Evolutionary conservation across 2,797 vertebrate genomes (phyloP).

Genomic region (Typhlichthys eigenmanni): DNA sequence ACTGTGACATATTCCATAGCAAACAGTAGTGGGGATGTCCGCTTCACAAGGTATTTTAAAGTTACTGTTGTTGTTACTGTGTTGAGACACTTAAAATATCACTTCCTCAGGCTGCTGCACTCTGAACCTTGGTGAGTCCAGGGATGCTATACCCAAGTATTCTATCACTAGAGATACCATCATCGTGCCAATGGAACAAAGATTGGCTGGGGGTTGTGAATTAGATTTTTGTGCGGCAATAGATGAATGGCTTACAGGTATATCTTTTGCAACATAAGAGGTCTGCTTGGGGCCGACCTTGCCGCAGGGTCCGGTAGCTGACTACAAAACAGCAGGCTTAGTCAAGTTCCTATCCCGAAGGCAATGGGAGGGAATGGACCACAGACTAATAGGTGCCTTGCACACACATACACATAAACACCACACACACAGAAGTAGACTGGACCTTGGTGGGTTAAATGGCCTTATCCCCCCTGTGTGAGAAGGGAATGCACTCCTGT

Average conservation of each 20-base stretch:
- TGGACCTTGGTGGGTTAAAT: constrained; percentile 75
- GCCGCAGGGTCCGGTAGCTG: constrained; percentile 51
- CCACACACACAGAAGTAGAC: constrained; percentile 53
- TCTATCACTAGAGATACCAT: too few relatives aligned
- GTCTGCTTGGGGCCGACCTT: constrained; percentile 49
- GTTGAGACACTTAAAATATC: constrained; percentile 67
- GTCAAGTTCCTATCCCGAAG: constrained; percentile 44
- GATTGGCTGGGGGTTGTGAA: constrained; percentile 34
- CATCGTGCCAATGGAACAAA: constrained; percentile 37
- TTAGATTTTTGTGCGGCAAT: too few relatives aligned
- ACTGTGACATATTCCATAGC: constrained; percentile 80
- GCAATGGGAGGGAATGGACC: constrained; percentile 44
- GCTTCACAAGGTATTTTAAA: constrained; percentile 79
- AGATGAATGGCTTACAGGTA: constrained; percentile 13
- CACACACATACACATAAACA: constrained; percentile 27
- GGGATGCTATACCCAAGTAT: constrained; percentile 37
- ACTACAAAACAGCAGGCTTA: constrained; percentile 44
- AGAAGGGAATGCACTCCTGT: constrained; percentile 73
- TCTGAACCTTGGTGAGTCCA: constrained; percentile 57
- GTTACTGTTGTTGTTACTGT: constrained; percentile 72
- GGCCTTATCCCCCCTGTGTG: constrained; percentile 73
- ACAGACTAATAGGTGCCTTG: constrained; percentile 29
- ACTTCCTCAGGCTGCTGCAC: constrained; percentile 71
- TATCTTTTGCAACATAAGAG: constrained; percentile 33
- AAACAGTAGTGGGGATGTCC: constrained; percentile 56